A percentile compares a stretch with the other conserved stretches of the same genome.
These are phyloP conservation scores for Gila orcuttii DNA, from an alignment of 2,113 vertebrate species.

Conservation along the genomic window DNA sequence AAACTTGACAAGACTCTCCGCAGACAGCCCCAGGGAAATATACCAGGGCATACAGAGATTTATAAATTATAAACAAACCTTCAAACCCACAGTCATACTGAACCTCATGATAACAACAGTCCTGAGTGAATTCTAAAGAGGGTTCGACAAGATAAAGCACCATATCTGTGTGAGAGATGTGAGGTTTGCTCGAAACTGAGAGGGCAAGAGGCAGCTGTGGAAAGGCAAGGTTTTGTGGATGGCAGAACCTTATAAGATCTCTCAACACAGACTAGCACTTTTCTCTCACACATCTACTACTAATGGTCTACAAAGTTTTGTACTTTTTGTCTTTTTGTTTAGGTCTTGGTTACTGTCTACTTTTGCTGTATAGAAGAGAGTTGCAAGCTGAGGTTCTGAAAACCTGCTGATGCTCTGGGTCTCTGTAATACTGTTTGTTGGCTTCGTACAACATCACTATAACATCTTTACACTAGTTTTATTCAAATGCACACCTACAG, in stretches of 20 bases:
- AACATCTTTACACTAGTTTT: not conserved
- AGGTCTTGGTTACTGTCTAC: not conserved
- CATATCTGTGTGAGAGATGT: conserved; percentile 2
- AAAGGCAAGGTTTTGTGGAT: not conserved
- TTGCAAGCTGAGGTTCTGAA: not conserved
- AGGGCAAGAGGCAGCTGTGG: not conserved
- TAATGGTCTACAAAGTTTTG: not conserved
- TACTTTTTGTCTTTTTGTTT: not conserved
- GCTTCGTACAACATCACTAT: not conserved
- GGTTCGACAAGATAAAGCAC: not conserved
- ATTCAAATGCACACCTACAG: conserved; percentile 16
- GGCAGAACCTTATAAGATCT: not conserved
- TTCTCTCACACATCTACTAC: not conserved
- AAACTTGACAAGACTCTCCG: not conserved
- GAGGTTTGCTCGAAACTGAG: conserved; percentile 6
- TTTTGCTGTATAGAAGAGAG: not conserved
- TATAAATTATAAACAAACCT: conserved; percentile 3
- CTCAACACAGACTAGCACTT: not conserved
- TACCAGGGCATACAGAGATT: not conserved
- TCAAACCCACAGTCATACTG: not conserved
- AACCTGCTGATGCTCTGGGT: not conserved
- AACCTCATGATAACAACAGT: conserved; percentile 8
- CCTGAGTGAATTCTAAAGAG: conserved; percentile 16
- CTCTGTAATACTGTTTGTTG: not conserved
- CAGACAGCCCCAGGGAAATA: not conserved